Evolutionary conservation across 1,140 invertebrate genomes (phyloP).

Genomic region (Zophobas atratus): DNA sequence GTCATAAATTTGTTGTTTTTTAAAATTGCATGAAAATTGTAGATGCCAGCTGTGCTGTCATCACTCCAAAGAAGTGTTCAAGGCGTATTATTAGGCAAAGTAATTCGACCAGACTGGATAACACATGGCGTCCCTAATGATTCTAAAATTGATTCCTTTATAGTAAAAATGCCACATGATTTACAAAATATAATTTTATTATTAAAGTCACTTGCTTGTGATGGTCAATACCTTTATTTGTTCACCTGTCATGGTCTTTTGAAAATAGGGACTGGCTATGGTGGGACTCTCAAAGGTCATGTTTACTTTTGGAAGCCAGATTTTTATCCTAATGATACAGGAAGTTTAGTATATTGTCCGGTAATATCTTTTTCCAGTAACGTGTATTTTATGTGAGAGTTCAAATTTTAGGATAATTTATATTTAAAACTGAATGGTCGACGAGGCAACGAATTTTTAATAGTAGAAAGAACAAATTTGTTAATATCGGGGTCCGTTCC

Average conservation of each 20-base stretch:
- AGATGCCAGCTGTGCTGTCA: slow-evolving; percentile 90
- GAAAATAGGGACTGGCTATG: slow-evolving; percentile 95
- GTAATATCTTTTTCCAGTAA: slow-evolving; percentile 69
- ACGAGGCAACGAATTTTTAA: slow-evolving; percentile 75
- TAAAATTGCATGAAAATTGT: slow-evolving; percentile 34
- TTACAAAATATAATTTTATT: slow-evolving; percentile 67
- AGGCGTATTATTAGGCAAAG: slow-evolving; percentile 88
- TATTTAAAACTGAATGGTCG: slow-evolving; percentile 73
- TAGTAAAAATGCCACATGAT: slow-evolving; percentile 69
- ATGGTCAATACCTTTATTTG: slow-evolving; percentile 91
- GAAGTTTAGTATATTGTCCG: slow-evolving; percentile 89
- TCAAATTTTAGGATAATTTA: slow-evolving; percentile 69
- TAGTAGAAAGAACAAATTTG: slow-evolving; percentile 74
- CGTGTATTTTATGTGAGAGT: neutral
- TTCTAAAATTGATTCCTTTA: slow-evolving; percentile 83
- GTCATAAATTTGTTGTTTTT: slow-evolving; percentile 46
- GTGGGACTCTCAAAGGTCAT: slow-evolving; percentile 90
- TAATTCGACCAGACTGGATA: slow-evolving; percentile 89
- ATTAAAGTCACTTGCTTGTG: slow-evolving; percentile 82
- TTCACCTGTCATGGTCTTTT: slow-evolving; percentile 84
- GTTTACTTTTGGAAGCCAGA: slow-evolving; percentile 86
- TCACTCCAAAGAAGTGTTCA: slow-evolving; percentile 92
- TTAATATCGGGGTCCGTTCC: slow-evolving; percentile 74
- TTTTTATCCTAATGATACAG: slow-evolving; percentile 83
- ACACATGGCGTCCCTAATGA: slow-evolving; percentile 87